Percentiles rank a stretch among this genome's conserved stretches.
Evolutionary conservation across 1,140 invertebrate species (phyloP).

Genomic region (Drosophila pandora): DNA sequence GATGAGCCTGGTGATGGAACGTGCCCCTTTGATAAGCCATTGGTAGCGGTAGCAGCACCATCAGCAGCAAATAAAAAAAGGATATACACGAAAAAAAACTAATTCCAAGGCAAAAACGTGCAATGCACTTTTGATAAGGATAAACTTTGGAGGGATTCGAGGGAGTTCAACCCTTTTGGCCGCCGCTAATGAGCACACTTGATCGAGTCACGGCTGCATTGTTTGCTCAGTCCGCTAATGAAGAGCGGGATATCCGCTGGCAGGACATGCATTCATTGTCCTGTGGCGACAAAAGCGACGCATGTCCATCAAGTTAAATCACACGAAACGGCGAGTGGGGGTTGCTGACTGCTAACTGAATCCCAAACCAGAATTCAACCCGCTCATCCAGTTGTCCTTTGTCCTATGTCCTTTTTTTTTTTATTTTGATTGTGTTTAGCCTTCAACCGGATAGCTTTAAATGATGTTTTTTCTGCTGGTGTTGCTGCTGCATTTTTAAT

Average conservation of each 20-base stretch:
- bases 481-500: slow-evolving; percentile 58
- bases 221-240: slow-evolving; percentile 68
- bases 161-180: slow-evolving; percentile 22
- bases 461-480: slow-evolving; percentile 33
- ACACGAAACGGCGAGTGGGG: slow-evolving; percentile 43
- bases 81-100: slow-evolving; percentile 17
- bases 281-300: slow-evolving; percentile 57
- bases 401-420: slow-evolving; percentile 17
- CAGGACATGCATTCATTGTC: slow-evolving; percentile 76
- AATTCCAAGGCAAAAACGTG: slow-evolving; percentile 54
- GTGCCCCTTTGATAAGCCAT: slow-evolving; percentile 47
- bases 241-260: slow-evolving; percentile 58
- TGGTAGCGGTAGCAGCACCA: not conserved
- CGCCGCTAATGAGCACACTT: slow-evolving; percentile 77
- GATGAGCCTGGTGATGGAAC: slow-evolving; percentile 36
- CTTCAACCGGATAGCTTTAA: slow-evolving; percentile 38
- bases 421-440: not conserved
- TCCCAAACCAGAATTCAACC: slow-evolving; percentile 40
- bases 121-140: slow-evolving; percentile 54
- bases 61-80: slow-evolving; percentile 1
- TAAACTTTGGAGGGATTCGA: slow-evolving; percentile 32
- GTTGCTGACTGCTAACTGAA: slow-evolving; percentile 27
- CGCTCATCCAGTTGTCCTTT: slow-evolving; percentile 40
- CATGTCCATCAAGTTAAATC: slow-evolving; percentile 74
- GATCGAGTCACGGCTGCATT: slow-evolving; percentile 67